Evolutionary conservation across 2,888 invertebrate species (phyloP).

Genomic region (Oscheius sp.): DNA sequence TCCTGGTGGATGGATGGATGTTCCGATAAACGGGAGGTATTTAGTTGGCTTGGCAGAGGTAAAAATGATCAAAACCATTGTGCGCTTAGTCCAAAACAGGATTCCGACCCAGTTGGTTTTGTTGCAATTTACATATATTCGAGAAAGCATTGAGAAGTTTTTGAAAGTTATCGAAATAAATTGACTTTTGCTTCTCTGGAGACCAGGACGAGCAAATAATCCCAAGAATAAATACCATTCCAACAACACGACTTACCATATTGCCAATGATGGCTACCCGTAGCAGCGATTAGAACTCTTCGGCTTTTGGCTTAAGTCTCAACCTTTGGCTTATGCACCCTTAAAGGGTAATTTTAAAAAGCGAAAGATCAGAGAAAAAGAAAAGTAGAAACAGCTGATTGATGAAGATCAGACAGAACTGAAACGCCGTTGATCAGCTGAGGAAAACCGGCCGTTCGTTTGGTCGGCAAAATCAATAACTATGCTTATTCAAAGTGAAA

Average conservation of each 20-base stretch:
- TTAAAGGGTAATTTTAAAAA: not conserved
- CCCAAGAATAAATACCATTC: no score
- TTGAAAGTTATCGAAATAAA: no score
- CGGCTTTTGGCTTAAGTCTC: not conserved
- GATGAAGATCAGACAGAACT: not conserved
- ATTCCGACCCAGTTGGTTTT: not conserved
- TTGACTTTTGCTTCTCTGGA: no score
- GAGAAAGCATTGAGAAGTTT: no score
- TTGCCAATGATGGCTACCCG: conserved; percentile 1
- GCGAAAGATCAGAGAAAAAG: not conserved
- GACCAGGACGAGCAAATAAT: no score
- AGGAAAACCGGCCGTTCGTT: not conserved
- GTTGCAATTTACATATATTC: not conserved
- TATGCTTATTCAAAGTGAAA: conserved; percentile 2
- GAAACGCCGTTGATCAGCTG: not conserved
- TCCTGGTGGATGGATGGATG: no score
- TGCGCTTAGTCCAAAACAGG: conserved; percentile 10
- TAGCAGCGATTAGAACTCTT: not conserved
- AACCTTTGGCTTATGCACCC: not conserved
- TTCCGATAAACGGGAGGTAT: no score
- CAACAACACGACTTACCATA: not conserved
- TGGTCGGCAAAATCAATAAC: conserved; percentile 10
- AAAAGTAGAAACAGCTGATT: not conserved
- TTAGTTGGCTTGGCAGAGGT: not conserved
- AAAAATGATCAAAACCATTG: not conserved